Base-by-base conservation (phyloP, 2,797 vertebrate genomes). In the Thunnus albacares region DNA sequence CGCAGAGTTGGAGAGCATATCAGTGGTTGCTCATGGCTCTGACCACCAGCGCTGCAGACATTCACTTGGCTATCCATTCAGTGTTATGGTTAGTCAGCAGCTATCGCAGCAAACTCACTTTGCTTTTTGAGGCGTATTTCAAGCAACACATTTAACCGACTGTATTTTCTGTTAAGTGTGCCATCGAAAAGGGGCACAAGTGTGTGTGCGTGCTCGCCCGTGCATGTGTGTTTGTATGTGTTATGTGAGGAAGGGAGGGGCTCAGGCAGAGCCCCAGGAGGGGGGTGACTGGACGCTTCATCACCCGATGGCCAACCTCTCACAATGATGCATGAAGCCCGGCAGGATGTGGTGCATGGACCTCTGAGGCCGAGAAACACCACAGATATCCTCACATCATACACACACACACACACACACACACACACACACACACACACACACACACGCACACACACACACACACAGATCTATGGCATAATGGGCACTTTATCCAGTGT, bases 321-420 rank as follows among this genome's bases (percentile, higher is more conserved):
- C 93, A 94, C 81, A 75, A 89, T 95, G 94, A 96, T 95, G 85
- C 90, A 96, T 95, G 89, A 86, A 90, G 75, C 92, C 72, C 83
- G 77, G 91, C 87, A 87, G 93, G 93, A 91, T 58, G 52, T 61
- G 38, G 79, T 55, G 66, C 65, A 59, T 62, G 79, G 88, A 89
- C 90, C 86, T 94, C 77, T 87, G 75, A 87, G 87, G 89, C 83
- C 86, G 76, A 71, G 77, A 47, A 52, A 64, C 20, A 22, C 57
- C 53, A 28, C 60, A 15, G n/a, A 55, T 30, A 67, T 51, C 8
- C 47, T 6, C 45, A 17, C 45, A 49, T 13, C 9, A 20, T 52
- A 73, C 61, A 75, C 58, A 47, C 55, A 80, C 45, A 79, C 20
- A 60, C 61, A 66, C 58, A 68, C 62, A 67, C 56, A 65, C 26